Evolutionary conservation across 2,888 invertebrate species (phyloP).

Genomic region (Petrolisthes manimaculis): DNA sequence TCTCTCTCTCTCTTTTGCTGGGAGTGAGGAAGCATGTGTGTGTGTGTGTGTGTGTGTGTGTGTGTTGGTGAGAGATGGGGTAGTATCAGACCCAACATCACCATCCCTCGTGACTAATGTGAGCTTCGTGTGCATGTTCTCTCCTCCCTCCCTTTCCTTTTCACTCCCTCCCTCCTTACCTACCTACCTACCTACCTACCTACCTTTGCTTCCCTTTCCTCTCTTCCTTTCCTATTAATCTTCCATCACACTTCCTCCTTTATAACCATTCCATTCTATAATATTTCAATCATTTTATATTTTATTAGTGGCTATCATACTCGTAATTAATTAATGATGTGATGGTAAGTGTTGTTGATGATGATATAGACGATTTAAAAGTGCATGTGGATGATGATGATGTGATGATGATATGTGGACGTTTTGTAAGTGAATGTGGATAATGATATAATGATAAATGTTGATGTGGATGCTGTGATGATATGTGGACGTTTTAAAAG

Average conservation of each 20-base stretch:
- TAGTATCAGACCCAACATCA: not conserved
- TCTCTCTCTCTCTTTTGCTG: not conserved
- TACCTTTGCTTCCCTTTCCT: too few relatives aligned
- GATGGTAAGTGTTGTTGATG: too few relatives aligned
- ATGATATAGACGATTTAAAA: too few relatives aligned
- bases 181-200: too few relatives aligned
- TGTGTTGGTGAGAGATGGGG: not conserved
- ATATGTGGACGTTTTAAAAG: too few relatives aligned
- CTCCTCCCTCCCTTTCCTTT: not conserved
- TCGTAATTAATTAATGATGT: too few relatives aligned
- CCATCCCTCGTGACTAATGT: not conserved
- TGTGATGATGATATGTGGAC: too few relatives aligned
- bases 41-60: conserved; percentile 1
- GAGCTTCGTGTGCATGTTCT: not conserved
- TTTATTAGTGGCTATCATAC: too few relatives aligned
- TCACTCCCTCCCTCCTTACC: not conserved
- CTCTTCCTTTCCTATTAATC: not conserved
- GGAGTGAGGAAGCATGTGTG: not conserved
- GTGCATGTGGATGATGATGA: too few relatives aligned
- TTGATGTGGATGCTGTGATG: too few relatives aligned
- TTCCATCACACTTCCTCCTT: not conserved
- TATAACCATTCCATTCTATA: not conserved
- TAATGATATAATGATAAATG: too few relatives aligned
- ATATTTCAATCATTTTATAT: not conserved
- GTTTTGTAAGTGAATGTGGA: too few relatives aligned